Evolutionary conservation across 2,888 invertebrate species (phyloP).

Genomic region (Colostygia pectinataria): DNA sequence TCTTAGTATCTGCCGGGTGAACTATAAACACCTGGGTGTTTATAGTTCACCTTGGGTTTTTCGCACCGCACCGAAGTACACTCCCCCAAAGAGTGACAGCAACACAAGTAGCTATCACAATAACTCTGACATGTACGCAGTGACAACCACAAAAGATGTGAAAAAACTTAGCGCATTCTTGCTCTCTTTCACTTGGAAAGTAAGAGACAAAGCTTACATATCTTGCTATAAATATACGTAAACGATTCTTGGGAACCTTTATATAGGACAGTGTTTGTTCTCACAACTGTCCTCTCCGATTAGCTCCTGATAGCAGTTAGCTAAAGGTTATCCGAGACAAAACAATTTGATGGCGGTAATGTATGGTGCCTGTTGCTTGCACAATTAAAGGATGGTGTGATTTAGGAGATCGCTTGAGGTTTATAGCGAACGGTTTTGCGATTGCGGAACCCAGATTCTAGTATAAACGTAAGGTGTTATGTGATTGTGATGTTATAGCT

Average conservation of each 20-base stretch:
- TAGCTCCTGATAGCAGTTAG: conserved; percentile 24
- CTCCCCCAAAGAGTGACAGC: too few species aligned
- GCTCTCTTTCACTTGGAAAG: too few species aligned
- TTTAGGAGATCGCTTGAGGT: conserved; percentile 11
- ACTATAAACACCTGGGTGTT: too few species aligned
- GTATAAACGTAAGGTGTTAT: neutral
- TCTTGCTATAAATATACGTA: too few species aligned
- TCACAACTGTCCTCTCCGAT: conserved; percentile 32
- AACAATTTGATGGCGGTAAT: conserved; percentile 30
- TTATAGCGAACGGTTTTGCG: conserved; percentile 14
- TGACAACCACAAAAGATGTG: too few species aligned
- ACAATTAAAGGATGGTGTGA: conserved; percentile 26
- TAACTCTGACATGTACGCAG: too few species aligned
- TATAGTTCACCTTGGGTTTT: too few species aligned
- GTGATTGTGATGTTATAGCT: neutral
- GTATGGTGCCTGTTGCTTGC: conserved; percentile 17
- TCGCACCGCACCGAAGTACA: too few species aligned
- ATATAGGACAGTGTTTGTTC: conserved; percentile 28
- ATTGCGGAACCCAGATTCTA: conserved; percentile 18
- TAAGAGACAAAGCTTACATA: too few species aligned
- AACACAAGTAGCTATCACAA: too few species aligned
- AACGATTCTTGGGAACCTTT: conserved; percentile 14
- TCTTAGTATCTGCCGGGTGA: too few species aligned
- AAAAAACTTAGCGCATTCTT: too few species aligned
- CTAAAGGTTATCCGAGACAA: conserved; percentile 35